Evolutionary conservation across 2,888 invertebrate species (phyloP).

Genomic region (Choreutis nemorana): DNA sequence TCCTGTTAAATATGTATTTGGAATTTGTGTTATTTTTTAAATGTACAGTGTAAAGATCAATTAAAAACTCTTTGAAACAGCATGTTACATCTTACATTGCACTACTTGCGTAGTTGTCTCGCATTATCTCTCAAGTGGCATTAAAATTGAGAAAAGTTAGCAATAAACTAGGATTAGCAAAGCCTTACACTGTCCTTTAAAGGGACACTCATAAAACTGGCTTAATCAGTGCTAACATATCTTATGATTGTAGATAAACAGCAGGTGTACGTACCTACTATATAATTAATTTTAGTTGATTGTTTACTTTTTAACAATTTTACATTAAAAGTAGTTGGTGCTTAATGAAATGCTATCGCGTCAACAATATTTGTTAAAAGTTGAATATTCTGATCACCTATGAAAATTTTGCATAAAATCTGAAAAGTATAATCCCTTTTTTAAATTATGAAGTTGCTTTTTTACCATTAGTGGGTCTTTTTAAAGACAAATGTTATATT

Average conservation of each 20-base stretch:
- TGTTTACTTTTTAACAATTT: constrained; percentile 58
- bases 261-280: constrained; percentile 34
- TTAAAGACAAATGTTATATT: too few relatives aligned
- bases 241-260: constrained; percentile 44
- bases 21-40: too few relatives aligned
- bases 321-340: constrained; percentile 43
- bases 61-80: too few relatives aligned
- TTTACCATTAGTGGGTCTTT: too few relatives aligned
- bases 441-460: too few relatives aligned
- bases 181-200: constrained; percentile 19
- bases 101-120: too few relatives aligned
- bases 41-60: too few relatives aligned
- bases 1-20: too few relatives aligned
- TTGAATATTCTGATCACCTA: too few relatives aligned
- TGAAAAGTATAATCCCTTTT: too few relatives aligned
- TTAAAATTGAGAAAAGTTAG: constrained; percentile 37
- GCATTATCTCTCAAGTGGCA: constrained; percentile 31
- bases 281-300: constrained; percentile 57
- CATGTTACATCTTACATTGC: too few relatives aligned
- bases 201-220: constrained; percentile 19
- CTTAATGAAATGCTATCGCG: constrained; percentile 46
- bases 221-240: constrained; percentile 51
- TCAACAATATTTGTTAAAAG: neutral
- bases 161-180: constrained; percentile 47
- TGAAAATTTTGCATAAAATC: too few relatives aligned